phyloP scores from a whole-genome alignment of 2,888 invertebrate species.

The Agrilus biguttatus region DNA sequence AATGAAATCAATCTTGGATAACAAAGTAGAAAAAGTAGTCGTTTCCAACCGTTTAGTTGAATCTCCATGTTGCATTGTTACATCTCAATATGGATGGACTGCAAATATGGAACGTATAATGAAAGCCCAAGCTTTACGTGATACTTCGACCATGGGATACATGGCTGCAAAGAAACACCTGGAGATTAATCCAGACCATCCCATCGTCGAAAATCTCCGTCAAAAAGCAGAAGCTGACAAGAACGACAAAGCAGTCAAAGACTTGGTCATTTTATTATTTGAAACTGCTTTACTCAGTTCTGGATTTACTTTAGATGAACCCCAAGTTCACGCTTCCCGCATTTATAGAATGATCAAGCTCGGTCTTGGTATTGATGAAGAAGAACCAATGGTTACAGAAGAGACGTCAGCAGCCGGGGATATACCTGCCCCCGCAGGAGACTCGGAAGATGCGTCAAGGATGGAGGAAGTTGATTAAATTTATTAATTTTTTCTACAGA shows the following conservation, averaged over 20 bases:
- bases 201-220: constrained; percentile 80
- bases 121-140: constrained; percentile 97
- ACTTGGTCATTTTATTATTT: constrained; percentile 86
- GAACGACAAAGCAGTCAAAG: constrained; percentile 97
- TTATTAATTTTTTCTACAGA: constrained; percentile 36
- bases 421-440: constrained; percentile 57
- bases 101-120: constrained; percentile 99
- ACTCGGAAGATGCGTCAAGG: constrained; percentile 83
- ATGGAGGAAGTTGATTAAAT: constrained; percentile 99
- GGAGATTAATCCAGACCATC: constrained; percentile 94
- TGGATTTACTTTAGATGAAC: constrained; percentile 93
- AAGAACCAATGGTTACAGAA: constrained; percentile 63
- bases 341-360: constrained; percentile 99
- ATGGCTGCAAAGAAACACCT: constrained; percentile 99
- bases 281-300: constrained; percentile 94
- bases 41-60: constrained; percentile 93
- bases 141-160: constrained; percentile 98
- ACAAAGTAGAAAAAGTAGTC: constrained; percentile 95
- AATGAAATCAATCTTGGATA: constrained; percentile 95
- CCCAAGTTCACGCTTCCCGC: constrained; percentile 83
- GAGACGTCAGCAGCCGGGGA: constrained; percentile 53
- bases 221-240: constrained; percentile 92
- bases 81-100: constrained; percentile 98
- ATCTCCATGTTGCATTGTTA: constrained; percentile 98
- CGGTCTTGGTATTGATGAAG: constrained; percentile 95